phyloP scores from a whole-genome alignment of 2,797 vertebrate species.

The Macroramphosus scolopax region DNA sequence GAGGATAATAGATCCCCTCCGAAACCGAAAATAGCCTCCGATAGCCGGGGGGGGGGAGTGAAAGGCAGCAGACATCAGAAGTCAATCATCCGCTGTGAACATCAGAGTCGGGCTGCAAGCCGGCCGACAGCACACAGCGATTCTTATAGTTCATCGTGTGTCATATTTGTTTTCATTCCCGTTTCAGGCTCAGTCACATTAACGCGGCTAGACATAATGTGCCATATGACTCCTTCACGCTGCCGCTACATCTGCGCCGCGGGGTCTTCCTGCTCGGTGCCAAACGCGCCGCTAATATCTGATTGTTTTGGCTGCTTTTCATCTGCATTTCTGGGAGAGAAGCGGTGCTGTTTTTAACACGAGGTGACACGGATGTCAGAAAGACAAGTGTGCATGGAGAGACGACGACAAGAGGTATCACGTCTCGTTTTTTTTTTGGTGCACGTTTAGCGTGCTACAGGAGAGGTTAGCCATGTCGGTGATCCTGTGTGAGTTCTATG shows the following conservation, averaged over 20 bases:
- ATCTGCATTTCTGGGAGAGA: conserved; percentile 25
- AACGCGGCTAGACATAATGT: conserved; percentile 47
- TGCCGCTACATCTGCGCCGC: conserved; percentile 35
- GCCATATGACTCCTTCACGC: conserved; percentile 57
- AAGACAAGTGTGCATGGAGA: conserved; percentile 15
- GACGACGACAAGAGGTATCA: conserved; percentile 23
- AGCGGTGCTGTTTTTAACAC: conserved; percentile 26
- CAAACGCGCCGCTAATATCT: conserved; percentile 40
- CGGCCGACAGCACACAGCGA: too few relatives aligned
- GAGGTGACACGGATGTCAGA: conserved; percentile 31
- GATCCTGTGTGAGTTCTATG: background rate
- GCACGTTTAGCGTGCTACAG: conserved; percentile 1
- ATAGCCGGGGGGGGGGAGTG: too few relatives aligned
- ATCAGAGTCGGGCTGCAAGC: conserved; percentile 1
- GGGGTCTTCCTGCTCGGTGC: conserved; percentile 18
- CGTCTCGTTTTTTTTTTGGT: conserved; percentile 18
- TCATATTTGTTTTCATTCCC: conserved; percentile 38
- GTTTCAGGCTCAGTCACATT: conserved; percentile 27
- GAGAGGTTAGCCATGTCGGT: conserved; percentile 7
- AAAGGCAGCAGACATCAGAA: conserved; percentile 24
- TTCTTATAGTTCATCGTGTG: conserved; percentile 13
- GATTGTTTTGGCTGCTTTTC: conserved; percentile 44
- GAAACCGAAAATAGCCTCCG: too few relatives aligned
- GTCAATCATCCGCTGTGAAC: conserved; percentile 4
- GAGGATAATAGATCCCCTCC: too few relatives aligned